Conservation (phyloP, 2,113 vertebrate species). For the Melanerpes formicivorus region DNA sequence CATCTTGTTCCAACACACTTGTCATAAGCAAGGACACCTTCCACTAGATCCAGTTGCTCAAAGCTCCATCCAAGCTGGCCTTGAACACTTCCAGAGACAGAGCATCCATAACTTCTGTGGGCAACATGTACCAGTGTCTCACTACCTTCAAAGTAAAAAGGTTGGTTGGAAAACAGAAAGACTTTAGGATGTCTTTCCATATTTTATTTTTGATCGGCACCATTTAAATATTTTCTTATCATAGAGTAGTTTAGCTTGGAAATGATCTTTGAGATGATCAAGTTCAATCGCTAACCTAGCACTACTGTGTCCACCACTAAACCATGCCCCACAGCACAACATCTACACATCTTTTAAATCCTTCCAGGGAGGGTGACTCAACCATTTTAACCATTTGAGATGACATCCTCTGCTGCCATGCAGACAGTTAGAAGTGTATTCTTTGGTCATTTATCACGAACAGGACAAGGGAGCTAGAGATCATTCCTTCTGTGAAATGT, state of each 20-base stretch:
- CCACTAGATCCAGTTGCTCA: neutral
- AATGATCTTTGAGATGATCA: neutral
- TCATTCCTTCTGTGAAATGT: neutral
- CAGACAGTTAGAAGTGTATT: neutral
- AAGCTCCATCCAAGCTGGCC: neutral
- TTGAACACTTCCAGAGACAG: neutral
- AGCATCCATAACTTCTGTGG: neutral
- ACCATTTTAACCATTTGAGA: neutral
- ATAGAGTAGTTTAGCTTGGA: neutral
- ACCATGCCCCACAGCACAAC: too few relatives aligned
- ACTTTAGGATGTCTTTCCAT: fast-evolving
- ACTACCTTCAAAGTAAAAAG: neutral
- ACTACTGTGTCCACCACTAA: neutral
- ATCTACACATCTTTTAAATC: too few relatives aligned
- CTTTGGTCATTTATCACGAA: neutral
- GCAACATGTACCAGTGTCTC: neutral
- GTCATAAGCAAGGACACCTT: neutral
- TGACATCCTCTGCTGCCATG: neutral
- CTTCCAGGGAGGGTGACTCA: too few relatives aligned
- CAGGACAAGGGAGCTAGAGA: neutral
- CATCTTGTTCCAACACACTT: neutral
- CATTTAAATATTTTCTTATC: neutral
- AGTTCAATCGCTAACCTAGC: neutral
- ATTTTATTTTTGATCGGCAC: neutral
- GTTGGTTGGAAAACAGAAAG: neutral